Conservation (phyloP, 2,888 invertebrate species). For the Chaitophorus viminalis region DNA sequence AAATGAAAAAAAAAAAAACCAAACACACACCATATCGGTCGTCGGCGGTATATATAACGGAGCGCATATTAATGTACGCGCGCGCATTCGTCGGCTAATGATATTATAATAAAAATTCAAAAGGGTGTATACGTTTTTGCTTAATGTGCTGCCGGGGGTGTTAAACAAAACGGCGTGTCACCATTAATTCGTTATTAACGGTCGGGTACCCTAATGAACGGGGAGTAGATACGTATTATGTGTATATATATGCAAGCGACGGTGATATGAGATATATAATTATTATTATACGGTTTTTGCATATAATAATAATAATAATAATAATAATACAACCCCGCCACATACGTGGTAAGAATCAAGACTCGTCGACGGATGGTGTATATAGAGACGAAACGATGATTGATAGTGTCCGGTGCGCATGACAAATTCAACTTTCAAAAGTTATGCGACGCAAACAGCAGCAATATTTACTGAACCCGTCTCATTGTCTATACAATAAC, state of each 20-base stretch:
- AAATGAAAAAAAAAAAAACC: conserved; percentile 34
- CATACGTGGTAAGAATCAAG: neutral
- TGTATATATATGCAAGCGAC: neutral
- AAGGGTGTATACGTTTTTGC: conserved; percentile 29
- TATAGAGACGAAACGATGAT: neutral
- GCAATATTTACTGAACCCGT: neutral
- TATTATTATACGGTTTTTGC: neutral
- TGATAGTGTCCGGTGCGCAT: neutral
- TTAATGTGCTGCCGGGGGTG: conserved; percentile 55
- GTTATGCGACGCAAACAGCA: neutral
- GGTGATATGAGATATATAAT: neutral
- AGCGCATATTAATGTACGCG: too few relatives aligned
- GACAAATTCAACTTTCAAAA: conserved; percentile 3
- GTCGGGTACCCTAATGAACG: conserved; percentile 30
- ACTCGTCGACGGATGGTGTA: neutral
- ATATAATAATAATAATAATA: neutral
- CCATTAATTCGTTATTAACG: conserved; percentile 62
- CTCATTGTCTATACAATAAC: neutral
- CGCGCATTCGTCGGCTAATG: conserved; percentile 16
- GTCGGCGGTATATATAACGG: neutral
- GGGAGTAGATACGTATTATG: neutral
- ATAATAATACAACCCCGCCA: too few relatives aligned
- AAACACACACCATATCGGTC: conserved; percentile 1
- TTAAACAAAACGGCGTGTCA: conserved; percentile 61
- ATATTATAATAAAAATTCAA: conserved; percentile 38